Base-by-base conservation (phyloP, 2,888 invertebrate genomes). In the Zonitis immaculata region DNA sequence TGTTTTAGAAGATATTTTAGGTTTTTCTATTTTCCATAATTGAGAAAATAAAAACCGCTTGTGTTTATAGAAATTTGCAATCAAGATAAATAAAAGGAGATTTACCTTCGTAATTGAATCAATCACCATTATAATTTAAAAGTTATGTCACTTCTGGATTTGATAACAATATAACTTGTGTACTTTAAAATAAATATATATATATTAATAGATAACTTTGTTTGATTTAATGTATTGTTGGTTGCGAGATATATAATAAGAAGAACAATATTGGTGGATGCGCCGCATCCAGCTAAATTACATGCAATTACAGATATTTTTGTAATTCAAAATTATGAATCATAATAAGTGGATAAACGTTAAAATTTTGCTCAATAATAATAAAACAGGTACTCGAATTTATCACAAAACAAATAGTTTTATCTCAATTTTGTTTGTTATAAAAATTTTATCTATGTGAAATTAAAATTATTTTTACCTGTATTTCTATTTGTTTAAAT, bases 181-280 rank as follows among this genome's bases (percentile, higher is more conserved):
- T 56, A 56, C 52, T 53, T 56, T 56, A 26, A 56, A 53, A 30
- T 56, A 30, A 48, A 56, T 49, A 50, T 52, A 56, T 55, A 51
- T 56, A 39, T 39, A 39, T 39, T 18, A 39, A 39, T 32, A 32
- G 14, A 32, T 14, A 1, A n/a, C n/a, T n/a, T 30, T 30, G 28
- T 30, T 22, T 22, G 22, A 22, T 22, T 22, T 22, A 7, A 26
- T 26, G 26, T 26, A 26, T 26, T 26, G 8, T 26, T 26, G 7
- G 26, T 26, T 26, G 26, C 26, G n/a, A n/a, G n/a, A n/a, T n/a
- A n/a, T n/a, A n/a, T n/a, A n/a, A n/a, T n/a, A n/a, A n/a, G n/a
- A n/a, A n/a, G n/a, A n/a, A n/a, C n/a, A n/a, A n/a, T n/a, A n/a
- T 39, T 39, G 39, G 39, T 39, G 39, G 39, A 39, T 9, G 39